Evolutionary conservation across 2,113 vertebrate species (phyloP).

Genomic region (Phalacrocorax carbo): DNA sequence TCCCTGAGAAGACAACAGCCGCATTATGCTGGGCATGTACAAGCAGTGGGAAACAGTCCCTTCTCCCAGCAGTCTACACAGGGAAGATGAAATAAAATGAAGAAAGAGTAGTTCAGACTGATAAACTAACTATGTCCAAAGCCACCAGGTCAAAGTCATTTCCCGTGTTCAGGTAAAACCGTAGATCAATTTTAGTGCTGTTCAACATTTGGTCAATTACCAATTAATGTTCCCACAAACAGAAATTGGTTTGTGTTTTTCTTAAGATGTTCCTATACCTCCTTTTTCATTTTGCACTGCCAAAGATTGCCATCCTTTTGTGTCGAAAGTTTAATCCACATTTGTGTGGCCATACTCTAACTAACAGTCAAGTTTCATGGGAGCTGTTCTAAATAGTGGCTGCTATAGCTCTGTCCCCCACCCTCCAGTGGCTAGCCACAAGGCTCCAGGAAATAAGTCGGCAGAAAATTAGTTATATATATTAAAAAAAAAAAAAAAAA

Average conservation of each 20-base stretch:
- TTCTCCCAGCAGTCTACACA: background rate
- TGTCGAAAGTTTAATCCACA: background rate
- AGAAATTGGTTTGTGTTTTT: background rate
- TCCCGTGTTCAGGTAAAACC: background rate
- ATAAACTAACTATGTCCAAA: background rate
- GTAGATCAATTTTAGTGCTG: background rate
- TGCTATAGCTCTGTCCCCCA: background rate
- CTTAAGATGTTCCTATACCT: background rate
- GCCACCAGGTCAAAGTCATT: background rate
- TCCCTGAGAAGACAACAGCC: background rate
- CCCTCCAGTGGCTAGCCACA: background rate
- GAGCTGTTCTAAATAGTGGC: background rate
- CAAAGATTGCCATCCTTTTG: background rate
- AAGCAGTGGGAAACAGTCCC: background rate
- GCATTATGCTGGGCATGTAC: background rate
- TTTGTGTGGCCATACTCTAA: background rate
- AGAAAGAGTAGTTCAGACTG: background rate
- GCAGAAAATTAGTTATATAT: background rate
- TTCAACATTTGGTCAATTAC: background rate
- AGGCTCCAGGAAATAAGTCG: background rate
- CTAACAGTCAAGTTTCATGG: background rate
- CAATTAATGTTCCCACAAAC: background rate
- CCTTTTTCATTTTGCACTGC: background rate
- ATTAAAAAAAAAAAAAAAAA: background rate
- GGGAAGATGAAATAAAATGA: background rate